Evolutionary conservation across 2,888 invertebrate species (phyloP).

Genomic region (Elaeidobius kamerunicus): DNA sequence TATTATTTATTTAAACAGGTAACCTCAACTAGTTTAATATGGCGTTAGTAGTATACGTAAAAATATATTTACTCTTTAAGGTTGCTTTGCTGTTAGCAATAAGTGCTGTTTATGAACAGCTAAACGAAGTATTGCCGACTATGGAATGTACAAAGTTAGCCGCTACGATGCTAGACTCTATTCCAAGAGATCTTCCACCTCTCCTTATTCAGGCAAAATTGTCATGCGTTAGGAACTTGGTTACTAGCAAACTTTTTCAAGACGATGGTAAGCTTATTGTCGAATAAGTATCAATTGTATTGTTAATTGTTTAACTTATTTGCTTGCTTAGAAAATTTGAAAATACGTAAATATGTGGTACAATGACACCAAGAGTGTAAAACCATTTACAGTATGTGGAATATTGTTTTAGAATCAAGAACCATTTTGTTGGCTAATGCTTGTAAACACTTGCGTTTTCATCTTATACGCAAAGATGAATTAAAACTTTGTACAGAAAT

Average conservation of each 20-base stretch:
- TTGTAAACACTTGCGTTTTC: slow-evolving; percentile 80
- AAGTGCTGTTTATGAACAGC: slow-evolving; percentile 79
- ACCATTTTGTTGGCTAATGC: slow-evolving; percentile 78
- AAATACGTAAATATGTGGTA: no score
- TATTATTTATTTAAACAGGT: slow-evolving; percentile 12
- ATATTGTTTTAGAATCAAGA: slow-evolving; percentile 69
- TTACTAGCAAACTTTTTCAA: slow-evolving; percentile 69
- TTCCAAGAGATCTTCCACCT: slow-evolving; percentile 67
- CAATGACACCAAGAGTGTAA: no score
- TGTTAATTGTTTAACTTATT: no score
- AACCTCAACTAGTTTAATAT: no score
- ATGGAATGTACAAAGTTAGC: slow-evolving; percentile 78
- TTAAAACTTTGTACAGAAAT: slow-evolving; percentile 82
- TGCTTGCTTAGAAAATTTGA: no score
- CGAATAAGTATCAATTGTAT: no score
- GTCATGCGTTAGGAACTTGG: slow-evolving; percentile 76
- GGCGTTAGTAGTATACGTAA: no score
- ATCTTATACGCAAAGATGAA: slow-evolving; percentile 79
- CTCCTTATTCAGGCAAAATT: slow-evolving; percentile 75
- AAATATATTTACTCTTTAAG: no score
- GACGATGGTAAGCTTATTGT: slow-evolving; percentile 62
- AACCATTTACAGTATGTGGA: no score
- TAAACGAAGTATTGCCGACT: slow-evolving; percentile 69
- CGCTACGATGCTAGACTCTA: slow-evolving; percentile 72
- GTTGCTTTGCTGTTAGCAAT: slow-evolving; percentile 79